phyloP scores from a whole-genome alignment of 2,888 invertebrate genomes.

The Leptarthrus brevirostris region DNA sequence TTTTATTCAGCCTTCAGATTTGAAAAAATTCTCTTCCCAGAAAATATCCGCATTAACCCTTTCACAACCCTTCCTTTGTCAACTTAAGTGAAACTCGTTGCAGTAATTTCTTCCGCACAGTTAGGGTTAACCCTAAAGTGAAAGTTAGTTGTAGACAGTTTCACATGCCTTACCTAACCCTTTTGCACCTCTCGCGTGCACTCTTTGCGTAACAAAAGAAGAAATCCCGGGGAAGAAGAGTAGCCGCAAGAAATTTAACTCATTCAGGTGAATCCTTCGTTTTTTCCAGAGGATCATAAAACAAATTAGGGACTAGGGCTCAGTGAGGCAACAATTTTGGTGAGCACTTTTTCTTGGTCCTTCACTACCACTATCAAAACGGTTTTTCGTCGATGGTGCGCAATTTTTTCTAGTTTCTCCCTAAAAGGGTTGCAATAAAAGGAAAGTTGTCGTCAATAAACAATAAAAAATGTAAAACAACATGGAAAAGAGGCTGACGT shows the following conservation, averaged over 20 bases:
- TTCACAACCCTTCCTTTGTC: conserved; percentile 9
- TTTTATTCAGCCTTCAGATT: too few relatives aligned
- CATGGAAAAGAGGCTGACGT: conserved; percentile 6
- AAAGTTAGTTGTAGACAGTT: conserved; percentile 44
- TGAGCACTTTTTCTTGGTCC: neutral
- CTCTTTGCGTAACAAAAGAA: neutral
- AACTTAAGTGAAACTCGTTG: conserved; percentile 44
- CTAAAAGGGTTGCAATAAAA: conserved; percentile 47
- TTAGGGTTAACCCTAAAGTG: conserved; percentile 50
- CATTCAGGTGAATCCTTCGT: conserved; percentile 52
- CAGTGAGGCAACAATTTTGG: too few relatives aligned
- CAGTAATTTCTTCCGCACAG: conserved; percentile 29
- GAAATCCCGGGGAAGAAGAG: neutral
- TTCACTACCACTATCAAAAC: neutral
- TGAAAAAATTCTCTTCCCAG: neutral
- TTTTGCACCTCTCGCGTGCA: conserved; percentile 3
- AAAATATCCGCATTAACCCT: too few relatives aligned
- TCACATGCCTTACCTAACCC: conserved; percentile 4
- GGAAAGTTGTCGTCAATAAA: conserved; percentile 44
- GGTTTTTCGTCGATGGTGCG: conserved; percentile 14
- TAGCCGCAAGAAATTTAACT: conserved; percentile 52
- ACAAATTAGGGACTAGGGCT: conserved; percentile 50
- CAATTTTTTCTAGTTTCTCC: conserved; percentile 9
- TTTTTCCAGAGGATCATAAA: conserved; percentile 50
- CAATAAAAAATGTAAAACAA: conserved; percentile 47